Conservation (phyloP, 2,888 invertebrate genomes). For the Carpatolechia fugitivella region DNA sequence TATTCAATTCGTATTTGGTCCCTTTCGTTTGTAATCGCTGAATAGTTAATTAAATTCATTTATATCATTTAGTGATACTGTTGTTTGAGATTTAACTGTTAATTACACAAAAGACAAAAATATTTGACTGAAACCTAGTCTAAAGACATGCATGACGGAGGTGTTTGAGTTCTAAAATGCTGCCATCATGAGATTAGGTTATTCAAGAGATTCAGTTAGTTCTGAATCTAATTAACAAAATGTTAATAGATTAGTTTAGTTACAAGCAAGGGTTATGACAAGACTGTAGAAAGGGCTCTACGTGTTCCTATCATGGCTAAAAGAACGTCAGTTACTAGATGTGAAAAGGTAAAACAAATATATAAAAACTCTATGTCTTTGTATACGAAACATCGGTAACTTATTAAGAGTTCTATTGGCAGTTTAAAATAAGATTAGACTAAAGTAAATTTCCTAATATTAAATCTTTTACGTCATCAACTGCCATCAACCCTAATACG, state of each 20-base stretch:
- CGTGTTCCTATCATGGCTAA: conserved; percentile 35
- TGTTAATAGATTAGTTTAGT: conserved; percentile 75
- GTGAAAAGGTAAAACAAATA: conserved; percentile 38
- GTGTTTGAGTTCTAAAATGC: conserved; percentile 33
- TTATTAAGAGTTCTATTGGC: conserved; percentile 63
- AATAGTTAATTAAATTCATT: conserved; percentile 45
- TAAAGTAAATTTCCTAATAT: conserved; percentile 48
- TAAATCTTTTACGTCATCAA: conserved; percentile 45
- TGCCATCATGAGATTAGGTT: conserved; percentile 17
- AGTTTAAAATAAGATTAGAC: conserved; percentile 53
- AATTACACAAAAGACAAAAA: conserved; percentile 15
- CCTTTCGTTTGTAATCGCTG: conserved; percentile 76
- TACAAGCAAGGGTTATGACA: conserved; percentile 79
- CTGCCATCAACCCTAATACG: conserved; percentile 61
- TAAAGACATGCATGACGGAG: conserved; percentile 47
- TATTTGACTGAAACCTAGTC: conserved; percentile 3
- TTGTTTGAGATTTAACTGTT: conserved; percentile 52
- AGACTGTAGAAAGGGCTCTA: conserved; percentile 50
- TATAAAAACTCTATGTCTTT: conserved; percentile 61
- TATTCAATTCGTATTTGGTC: conserved; percentile 71
- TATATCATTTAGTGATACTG: conserved; percentile 53
- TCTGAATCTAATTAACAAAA: conserved; percentile 39
- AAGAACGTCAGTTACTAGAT: conserved; percentile 37
- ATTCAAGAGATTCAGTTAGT: conserved; percentile 1
- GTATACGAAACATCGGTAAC: conserved; percentile 71